Percentiles rank a stretch among this genome's conserved stretches.
These are phyloP conservation scores for Trachelus stipa DNA, from an alignment of 2,888 invertebrate genomes.

Conservation along the genomic window DNA sequence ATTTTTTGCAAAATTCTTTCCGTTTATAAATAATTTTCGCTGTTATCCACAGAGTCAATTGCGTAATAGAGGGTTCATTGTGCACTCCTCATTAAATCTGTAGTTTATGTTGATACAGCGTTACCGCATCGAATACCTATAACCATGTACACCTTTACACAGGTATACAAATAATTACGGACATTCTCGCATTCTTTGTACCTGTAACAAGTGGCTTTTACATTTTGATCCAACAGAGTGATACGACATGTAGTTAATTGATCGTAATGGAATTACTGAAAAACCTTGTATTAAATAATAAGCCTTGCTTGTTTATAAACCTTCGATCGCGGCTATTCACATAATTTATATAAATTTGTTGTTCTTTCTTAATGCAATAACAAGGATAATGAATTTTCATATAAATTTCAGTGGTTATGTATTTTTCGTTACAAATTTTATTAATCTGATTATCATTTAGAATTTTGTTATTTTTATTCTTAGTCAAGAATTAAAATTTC, in stretches of 20 bases:
- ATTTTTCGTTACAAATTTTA: background rate
- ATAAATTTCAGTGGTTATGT: background rate
- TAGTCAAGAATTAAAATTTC: constrained; percentile 74
- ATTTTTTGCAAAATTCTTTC: background rate
- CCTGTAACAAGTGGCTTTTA: background rate
- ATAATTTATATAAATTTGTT: background rate
- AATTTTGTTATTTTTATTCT: constrained; percentile 10
- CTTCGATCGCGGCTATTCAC: background rate
- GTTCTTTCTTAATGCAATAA: background rate
- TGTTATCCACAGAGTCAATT: background rate
- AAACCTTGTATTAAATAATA: background rate
- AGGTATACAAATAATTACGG: background rate
- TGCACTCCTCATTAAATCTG: background rate
- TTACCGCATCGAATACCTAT: background rate
- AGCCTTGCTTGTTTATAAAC: background rate
- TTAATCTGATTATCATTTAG: background rate
- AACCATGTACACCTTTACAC: background rate
- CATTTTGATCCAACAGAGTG: background rate
- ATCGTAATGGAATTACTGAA: background rate
- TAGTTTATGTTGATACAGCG: background rate
- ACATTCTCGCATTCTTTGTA: background rate
- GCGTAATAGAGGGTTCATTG: background rate
- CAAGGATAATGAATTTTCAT: background rate
- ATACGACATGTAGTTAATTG: background rate
- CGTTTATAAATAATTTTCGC: background rate